Evolutionary conservation across 1,140 invertebrate species (phyloP).

Genomic region (Eulimnadia texana): DNA sequence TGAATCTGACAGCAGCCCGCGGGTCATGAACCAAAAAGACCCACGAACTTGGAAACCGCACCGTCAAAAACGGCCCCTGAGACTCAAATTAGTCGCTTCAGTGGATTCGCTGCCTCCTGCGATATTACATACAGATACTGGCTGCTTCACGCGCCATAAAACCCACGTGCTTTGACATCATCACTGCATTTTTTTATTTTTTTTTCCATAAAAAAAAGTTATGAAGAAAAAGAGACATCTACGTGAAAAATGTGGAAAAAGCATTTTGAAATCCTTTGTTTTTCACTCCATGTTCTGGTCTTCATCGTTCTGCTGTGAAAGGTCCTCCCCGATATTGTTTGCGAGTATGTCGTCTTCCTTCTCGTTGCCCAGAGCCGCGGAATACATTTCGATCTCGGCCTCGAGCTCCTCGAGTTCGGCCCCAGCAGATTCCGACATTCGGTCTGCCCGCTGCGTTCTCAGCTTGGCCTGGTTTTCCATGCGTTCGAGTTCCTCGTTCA

Average conservation of each 20-base stretch:
- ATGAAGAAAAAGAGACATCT: no score
- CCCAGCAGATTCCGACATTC: background rate
- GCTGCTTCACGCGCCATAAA: background rate
- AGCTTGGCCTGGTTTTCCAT: constrained; percentile 8
- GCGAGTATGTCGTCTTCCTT: constrained; percentile 2
- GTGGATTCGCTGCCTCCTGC: background rate
- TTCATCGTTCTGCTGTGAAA: background rate
- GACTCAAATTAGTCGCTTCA: background rate
- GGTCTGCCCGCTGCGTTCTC: background rate
- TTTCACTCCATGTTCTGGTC: constrained; percentile 4
- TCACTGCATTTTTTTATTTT: no score
- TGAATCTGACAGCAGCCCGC: no score
- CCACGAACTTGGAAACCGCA: no score
- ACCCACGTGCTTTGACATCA: background rate
- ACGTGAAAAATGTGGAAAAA: no score
- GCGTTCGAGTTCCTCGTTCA: constrained; percentile 10
- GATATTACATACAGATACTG: background rate
- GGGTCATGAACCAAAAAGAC: no score
- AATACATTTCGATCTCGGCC: constrained; percentile 9
- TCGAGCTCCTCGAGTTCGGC: constrained; percentile 5
- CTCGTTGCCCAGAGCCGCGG: constrained; percentile 3
- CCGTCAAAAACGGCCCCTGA: background rate
- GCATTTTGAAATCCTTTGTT: no score
- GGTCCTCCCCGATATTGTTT: background rate
- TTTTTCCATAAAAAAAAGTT: no score